phyloP scores from a whole-genome alignment of 2,797 vertebrate genomes.

The Tapirus indicus region DNA sequence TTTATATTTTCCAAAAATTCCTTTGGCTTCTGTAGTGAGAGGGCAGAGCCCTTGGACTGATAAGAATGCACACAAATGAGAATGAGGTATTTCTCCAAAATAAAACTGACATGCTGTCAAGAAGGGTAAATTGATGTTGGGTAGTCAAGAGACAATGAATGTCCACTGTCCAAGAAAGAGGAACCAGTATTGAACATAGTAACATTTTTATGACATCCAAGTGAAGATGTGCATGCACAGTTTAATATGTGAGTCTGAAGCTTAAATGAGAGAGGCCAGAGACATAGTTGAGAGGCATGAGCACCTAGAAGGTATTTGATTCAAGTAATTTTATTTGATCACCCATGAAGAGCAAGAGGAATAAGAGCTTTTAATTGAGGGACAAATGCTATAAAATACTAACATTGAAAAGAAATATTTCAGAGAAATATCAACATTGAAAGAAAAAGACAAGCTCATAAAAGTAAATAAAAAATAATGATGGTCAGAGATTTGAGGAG shows the following conservation, averaged over 20 bases:
- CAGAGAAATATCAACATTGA: neutral
- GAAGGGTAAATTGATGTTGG: neutral
- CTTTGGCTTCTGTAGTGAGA: neutral
- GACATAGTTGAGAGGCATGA: neutral
- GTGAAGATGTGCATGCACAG: neutral
- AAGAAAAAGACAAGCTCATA: neutral
- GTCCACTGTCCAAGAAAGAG: neutral
- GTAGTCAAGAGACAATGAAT: neutral
- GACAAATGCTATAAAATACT: neutral
- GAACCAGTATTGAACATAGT: neutral
- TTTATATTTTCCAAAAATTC: neutral
- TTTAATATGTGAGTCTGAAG: neutral
- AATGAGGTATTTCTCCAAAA: neutral
- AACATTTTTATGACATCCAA: neutral
- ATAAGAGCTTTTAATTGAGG: neutral
- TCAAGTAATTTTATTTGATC: neutral
- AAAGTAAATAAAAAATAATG: neutral
- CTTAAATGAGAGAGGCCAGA: neutral
- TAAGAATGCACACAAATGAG: neutral
- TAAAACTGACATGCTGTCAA: neutral
- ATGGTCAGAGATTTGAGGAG: neutral
- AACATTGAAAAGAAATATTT: neutral
- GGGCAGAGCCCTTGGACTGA: neutral
- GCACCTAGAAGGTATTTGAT: neutral
- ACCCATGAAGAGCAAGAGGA: neutral